phyloP scores from a whole-genome alignment of 2,888 invertebrate genomes.

The Drosophila merina region DNA sequence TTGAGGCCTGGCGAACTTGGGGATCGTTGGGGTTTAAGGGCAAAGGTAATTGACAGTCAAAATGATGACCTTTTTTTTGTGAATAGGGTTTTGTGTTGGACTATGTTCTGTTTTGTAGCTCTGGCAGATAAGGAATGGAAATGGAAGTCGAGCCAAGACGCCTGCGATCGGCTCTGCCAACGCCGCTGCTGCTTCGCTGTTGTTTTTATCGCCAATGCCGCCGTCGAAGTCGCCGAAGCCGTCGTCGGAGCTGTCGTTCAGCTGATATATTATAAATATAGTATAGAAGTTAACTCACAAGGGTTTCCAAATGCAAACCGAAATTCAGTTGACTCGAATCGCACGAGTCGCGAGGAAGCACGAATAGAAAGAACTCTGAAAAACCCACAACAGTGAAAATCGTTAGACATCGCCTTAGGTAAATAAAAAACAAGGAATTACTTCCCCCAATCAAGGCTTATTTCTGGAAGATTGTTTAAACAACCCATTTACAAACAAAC shows the following conservation, averaged over 20 bases:
- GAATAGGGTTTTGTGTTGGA: constrained; percentile 12
- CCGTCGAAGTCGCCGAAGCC: constrained; percentile 52
- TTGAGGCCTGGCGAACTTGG: constrained; percentile 12
- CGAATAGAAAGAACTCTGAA: constrained; percentile 26
- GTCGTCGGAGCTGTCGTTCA: constrained; percentile 38
- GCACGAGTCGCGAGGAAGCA: constrained; percentile 73
- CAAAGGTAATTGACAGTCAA: constrained; percentile 54
- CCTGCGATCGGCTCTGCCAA: constrained; percentile 32
- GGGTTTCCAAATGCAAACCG: constrained; percentile 69
- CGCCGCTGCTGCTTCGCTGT: constrained; percentile 36
- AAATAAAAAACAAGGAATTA: constrained; percentile 28
- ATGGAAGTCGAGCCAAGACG: constrained; percentile 41
- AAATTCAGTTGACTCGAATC: constrained; percentile 77
- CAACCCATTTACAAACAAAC: background rate
- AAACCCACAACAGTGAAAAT: constrained; percentile 12
- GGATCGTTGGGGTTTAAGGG: constrained; percentile 46
- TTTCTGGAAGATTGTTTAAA: constrained; percentile 28
- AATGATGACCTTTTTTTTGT: constrained; percentile 33
- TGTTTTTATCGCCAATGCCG: constrained; percentile 46
- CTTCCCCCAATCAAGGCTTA: constrained; percentile 5
- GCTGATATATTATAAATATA: constrained; percentile 26
- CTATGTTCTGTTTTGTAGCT: constrained; percentile 14
- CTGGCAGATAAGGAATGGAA: constrained; percentile 45
- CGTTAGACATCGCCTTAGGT: constrained; percentile 44
- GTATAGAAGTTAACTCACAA: constrained; percentile 68